A percentile compares a stretch with the other conserved stretches of the same genome.
These are phyloP conservation scores for Phaedon cochleariae DNA, from an alignment of 2,888 invertebrate genomes.

Conservation along the genomic window DNA sequence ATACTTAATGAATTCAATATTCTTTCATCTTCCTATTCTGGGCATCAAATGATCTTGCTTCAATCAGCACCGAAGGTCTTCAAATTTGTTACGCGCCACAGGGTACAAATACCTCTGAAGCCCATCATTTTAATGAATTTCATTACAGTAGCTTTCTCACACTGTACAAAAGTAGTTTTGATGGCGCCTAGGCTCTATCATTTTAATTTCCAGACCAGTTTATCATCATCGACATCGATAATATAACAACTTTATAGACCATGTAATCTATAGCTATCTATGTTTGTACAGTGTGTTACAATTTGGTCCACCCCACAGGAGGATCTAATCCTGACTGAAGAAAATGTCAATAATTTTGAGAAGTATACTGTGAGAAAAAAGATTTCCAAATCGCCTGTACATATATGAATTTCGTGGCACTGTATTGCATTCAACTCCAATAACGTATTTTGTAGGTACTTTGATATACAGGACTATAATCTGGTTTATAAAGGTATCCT, in stretches of 20 bases:
- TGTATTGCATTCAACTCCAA: no score
- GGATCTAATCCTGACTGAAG: no score
- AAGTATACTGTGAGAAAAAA: no score
- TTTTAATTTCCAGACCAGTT: background rate
- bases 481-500: no score
- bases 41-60: slow-evolving; percentile 2
- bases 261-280: background rate
- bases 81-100: slow-evolving; percentile 12
- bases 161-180: slow-evolving; percentile 10
- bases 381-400: no score
- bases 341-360: no score
- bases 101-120: slow-evolving; percentile 2
- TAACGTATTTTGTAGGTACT: no score
- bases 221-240: background rate
- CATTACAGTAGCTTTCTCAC: slow-evolving; percentile 18
- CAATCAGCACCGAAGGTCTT: background rate
- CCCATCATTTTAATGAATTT: slow-evolving; percentile 14
- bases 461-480: no score
- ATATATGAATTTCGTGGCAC: no score
- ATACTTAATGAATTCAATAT: no score
- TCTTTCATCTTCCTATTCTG: background rate
- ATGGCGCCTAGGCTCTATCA: slow-evolving; percentile 9
- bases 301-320: no score
- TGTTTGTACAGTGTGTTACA: no score
- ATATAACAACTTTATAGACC: background rate